Conservation (phyloP, 2,797 vertebrate species). For the Octomys mimax region DNA sequence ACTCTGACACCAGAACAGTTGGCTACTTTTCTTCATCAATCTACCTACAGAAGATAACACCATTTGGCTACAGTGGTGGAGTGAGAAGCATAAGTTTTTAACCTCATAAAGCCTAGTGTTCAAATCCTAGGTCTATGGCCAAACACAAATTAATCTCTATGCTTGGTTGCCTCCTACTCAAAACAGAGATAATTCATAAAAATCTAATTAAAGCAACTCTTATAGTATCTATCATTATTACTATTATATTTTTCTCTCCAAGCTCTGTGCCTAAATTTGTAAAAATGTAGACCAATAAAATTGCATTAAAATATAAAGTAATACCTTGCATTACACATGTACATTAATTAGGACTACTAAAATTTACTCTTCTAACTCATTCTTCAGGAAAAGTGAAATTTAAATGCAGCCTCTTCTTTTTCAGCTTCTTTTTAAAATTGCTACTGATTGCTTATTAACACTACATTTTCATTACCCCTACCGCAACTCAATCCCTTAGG, state of each 20-base stretch:
- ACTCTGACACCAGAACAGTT: neutral
- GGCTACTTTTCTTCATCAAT: neutral
- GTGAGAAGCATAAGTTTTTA: neutral
- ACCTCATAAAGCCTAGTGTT: neutral
- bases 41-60: neutral
- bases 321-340: neutral
- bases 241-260: slow-evolving; percentile 19
- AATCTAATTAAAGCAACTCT: slow-evolving; percentile 31
- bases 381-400: slow-evolving; percentile 52
- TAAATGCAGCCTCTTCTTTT: slow-evolving; percentile 17
- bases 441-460: slow-evolving; percentile 62
- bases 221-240: neutral
- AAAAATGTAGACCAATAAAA: neutral
- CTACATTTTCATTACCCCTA: slow-evolving; percentile 56
- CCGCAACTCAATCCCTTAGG: slow-evolving; percentile 49
- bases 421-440: slow-evolving; percentile 50
- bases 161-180: neutral
- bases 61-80: neutral
- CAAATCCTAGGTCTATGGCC: neutral
- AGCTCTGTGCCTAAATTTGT: neutral
- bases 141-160: neutral
- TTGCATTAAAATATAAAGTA: slow-evolving; percentile 16
- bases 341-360: slow-evolving; percentile 14
- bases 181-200: neutral
- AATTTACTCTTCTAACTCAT: slow-evolving; percentile 33